Evolutionary conservation across 2,113 vertebrate genomes (phyloP), one percentile per base, ranked within the genome.

Genomic region (Malaclemys terrapin): DNA sequence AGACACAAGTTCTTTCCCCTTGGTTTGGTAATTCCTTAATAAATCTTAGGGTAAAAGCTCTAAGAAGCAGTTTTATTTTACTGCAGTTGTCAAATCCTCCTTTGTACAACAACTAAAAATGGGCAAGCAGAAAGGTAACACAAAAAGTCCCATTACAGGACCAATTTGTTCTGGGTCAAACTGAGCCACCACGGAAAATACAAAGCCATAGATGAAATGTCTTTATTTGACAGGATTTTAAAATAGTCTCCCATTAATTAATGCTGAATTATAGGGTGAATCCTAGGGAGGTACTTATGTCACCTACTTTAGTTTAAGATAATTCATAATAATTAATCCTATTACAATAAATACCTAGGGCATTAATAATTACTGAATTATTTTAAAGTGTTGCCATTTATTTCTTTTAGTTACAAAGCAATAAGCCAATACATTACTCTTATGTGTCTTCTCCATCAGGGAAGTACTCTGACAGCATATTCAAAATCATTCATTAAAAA

Each of bases 161-260:
- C 72, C 89, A 47, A 22, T 80, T 79, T 42, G 10, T 20, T 94
- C 84, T 45, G 25, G 38, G 78, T 92, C 79, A 86, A 88, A 45
- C 88, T 82, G 80, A 84, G 79, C 0, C 7, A 82, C 24, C 49
- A 88, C 88, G 38, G 91, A 91, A 85, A 75, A 45, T 52, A 53
- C 8, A 82, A 42, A 47, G 76, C 50, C 82, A 93, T 5, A 85
- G 29, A 94, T 35, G 59, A 89, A 85, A 1, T 0, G 12, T 3
- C 10, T 85, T 86, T 91, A n/a, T 82, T 91, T 91, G 87, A 45
- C 10, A 85, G 19, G 8, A 75, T 59, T 96, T 91, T 90, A 45
- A 38, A 96, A 88, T 88, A 94, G 84, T 24, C 17, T 3, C 31
- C 69, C 42, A 65, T 85, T 93, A 91, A 87, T 81, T 45, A 82